phyloP scores from a whole-genome alignment of 2,888 invertebrate species.

The Leptinotarsa tumamoca region DNA sequence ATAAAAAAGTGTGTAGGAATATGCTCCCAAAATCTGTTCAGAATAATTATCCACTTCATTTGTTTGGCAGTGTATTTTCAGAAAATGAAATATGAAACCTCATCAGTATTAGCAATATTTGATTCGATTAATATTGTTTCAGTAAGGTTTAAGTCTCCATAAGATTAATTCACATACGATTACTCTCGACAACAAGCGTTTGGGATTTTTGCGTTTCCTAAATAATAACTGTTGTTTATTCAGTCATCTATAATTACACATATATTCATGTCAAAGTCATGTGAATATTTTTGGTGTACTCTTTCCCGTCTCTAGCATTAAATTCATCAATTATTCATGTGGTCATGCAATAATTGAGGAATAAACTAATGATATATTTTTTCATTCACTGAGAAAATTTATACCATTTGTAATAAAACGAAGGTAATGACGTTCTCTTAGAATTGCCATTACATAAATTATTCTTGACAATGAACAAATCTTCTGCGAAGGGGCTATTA shows the following conservation, averaged over 20 bases:
- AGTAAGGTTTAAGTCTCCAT: no score
- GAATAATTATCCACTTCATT: no score
- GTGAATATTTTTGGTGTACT: conserved; percentile 3
- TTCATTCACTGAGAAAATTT: conserved; percentile 11
- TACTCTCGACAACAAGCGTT: not conserved
- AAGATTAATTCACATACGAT: not conserved
- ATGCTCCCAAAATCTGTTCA: no score
- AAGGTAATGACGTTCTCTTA: conserved; percentile 14
- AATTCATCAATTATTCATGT: not conserved
- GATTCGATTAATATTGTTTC: no score
- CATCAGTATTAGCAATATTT: no score
- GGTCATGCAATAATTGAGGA: conserved; percentile 9
- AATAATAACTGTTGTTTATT: not conserved
- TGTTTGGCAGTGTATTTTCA: no score
- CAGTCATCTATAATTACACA: not conserved
- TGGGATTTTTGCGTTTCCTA: not conserved
- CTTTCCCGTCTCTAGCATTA: conserved; percentile 1
- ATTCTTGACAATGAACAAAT: not conserved
- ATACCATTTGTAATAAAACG: conserved; percentile 11
- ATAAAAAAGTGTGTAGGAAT: no score
- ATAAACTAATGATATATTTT: conserved; percentile 15
- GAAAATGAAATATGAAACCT: no score
- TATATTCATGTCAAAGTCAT: conserved; percentile 17
- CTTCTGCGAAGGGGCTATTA: not conserved
- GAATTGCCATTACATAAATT: conserved; percentile 7